Evolutionary conservation across 2,113 vertebrate species (phyloP).

Genomic region (Grantiella picta): DNA sequence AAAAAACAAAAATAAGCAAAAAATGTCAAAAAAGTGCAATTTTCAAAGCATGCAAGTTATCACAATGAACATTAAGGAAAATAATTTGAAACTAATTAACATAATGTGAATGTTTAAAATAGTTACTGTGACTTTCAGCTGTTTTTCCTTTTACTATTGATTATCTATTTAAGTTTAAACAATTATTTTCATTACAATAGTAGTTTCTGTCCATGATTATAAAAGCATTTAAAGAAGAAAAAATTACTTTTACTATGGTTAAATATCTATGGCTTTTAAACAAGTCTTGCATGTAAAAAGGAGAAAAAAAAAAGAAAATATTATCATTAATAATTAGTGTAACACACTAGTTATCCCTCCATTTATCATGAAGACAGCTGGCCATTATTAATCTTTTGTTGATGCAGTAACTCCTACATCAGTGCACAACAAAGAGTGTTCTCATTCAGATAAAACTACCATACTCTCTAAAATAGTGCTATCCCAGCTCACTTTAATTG

Average conservation of each 20-base stretch:
- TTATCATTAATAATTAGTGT: not conserved
- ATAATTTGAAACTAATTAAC: not conserved
- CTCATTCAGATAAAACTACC: not conserved
- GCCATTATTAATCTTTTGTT: not conserved
- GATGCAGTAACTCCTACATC: not conserved
- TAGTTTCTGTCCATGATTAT: not conserved
- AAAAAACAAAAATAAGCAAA: not conserved
- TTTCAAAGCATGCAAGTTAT: not conserved
- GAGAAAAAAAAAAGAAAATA: not conserved
- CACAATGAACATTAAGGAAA: not conserved
- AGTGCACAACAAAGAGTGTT: not conserved
- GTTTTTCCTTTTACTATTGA: not conserved
- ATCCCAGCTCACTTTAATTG: not conserved
- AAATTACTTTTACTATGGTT: not conserved
- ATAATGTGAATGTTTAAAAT: not conserved
- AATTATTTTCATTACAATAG: not conserved
- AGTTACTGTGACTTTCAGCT: not conserved
- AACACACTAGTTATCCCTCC: not conserved
- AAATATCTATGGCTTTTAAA: not conserved
- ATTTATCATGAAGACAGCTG: not conserved
- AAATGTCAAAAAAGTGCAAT: not conserved
- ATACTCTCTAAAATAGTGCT: not conserved
- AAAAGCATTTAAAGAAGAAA: not conserved
- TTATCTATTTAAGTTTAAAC: not conserved
- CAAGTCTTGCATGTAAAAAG: not conserved